Conservation (phyloP, 2,113 vertebrate species). For the Lathamus discolor region DNA sequence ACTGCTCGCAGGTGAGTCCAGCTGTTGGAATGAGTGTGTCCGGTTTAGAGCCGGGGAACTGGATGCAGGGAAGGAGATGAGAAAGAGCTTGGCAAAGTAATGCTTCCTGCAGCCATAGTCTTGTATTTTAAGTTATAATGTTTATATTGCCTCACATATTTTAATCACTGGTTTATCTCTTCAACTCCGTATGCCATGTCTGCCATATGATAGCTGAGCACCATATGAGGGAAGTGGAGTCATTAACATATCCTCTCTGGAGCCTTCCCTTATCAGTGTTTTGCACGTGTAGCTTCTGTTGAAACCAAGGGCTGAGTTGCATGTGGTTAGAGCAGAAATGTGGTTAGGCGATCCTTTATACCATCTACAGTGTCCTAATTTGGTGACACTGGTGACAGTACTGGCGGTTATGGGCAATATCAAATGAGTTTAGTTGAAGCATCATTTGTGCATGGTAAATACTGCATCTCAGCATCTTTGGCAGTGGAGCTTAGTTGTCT, state of each 20-base stretch:
- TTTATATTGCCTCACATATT: accelerated
- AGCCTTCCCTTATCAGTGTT: neutral
- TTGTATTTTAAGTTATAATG: accelerated
- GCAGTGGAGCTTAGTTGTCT: neutral
- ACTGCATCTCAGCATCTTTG: neutral
- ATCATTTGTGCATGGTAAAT: accelerated
- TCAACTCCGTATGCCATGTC: neutral
- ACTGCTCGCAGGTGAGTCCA: conserved; percentile 64
- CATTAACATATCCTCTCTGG: neutral
- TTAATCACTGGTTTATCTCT: neutral
- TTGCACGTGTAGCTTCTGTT: neutral
- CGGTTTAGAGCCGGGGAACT: accelerated
- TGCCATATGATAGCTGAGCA: neutral
- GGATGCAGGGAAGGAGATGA: neutral
- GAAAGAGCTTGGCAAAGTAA: too few species aligned
- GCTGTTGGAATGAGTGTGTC: neutral
- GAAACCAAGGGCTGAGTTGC: neutral
- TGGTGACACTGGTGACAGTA: too few species aligned
- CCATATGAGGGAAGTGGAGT: neutral
- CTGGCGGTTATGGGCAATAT: neutral
- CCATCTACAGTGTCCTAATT: accelerated
- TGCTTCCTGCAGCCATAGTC: neutral
- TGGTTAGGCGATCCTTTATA: neutral
- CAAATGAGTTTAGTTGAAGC: too few species aligned
- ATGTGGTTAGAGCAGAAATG: accelerated